Base-by-base conservation (phyloP, 2,797 vertebrate species). In the Catamblyrhynchus diadema region DNA sequence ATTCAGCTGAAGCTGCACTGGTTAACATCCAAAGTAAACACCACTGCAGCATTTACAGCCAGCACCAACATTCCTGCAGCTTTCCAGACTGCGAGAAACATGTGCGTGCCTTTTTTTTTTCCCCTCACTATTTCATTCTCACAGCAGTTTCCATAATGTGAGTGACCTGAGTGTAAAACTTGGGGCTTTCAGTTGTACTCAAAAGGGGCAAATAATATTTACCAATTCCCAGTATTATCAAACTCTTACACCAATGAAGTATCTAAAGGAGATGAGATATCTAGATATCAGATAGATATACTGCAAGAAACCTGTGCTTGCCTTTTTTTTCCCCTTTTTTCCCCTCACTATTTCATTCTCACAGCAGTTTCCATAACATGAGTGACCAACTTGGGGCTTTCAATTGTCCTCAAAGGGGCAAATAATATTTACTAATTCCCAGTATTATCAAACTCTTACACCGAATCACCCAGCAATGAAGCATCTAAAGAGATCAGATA, bases 21-120 rank as follows among this genome's bases (percentile, higher is more conserved):
- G 84, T 41, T 10, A 28, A 22, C 61, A 42, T 85, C 95, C 94
- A 97, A 97, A 91, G 69, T 22, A 92, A 97, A 96, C 89, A 96
- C 3, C 51, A 12, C 69, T 48, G 6, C 10, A 54, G 74, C 57
- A 1, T 74, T 94, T 82, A 25, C 80, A 85, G 86, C 50, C 45
- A 81, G 81, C 83, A 59, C 91, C 83, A 81, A 12, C 94, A 96
- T 96, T 95, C 95, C 94, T 90, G 3, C 86, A 35, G 53, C 94
- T 67, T 54, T 88, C 79, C 72, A 78, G 6, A 1, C 62, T 84
- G 88, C 25, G 53, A 73, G 54, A 54, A 92, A 44, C 70, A 27
- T 8, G 59, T 20, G 56, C 73, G 37, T 37, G 77, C 28, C 39
- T 48, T 48, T 59, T 7, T 19, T 24, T 35, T 8, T 0, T 8